A percentile compares a stretch with the other conserved stretches of the same genome.
Conservation (phyloP, 2,888 invertebrate species). For the Agapostemon virescens region DNA sequence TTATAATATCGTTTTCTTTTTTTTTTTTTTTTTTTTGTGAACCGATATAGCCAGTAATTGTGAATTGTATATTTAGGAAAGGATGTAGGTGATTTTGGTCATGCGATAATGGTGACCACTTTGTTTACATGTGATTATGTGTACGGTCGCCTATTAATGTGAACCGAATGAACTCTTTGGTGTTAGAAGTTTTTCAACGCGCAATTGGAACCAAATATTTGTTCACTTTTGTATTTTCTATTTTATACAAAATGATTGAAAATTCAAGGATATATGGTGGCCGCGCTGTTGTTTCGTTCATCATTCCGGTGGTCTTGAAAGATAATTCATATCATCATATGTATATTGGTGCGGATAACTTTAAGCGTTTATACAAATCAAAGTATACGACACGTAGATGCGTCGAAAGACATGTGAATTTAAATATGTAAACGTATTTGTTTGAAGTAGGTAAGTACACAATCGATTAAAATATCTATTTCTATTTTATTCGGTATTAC, state of each 20-base stretch:
- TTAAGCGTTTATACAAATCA: slow-evolving; percentile 16
- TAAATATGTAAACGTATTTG: slow-evolving; percentile 38
- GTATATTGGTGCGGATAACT: slow-evolving; percentile 39
- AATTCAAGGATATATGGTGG: slow-evolving; percentile 9
- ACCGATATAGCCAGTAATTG: not conserved
- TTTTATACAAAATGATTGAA: not conserved
- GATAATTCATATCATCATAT: not conserved
- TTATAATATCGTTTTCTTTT: slow-evolving; percentile 10
- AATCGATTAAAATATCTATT: slow-evolving; percentile 54
- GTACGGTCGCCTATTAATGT: not conserved
- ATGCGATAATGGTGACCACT: not conserved
- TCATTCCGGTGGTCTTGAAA: slow-evolving; percentile 11
- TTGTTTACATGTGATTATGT: slow-evolving; percentile 3
- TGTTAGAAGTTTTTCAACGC: slow-evolving; percentile 2
- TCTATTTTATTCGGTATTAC: slow-evolving; percentile 42
- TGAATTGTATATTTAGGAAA: not conserved
- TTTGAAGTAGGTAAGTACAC: slow-evolving; percentile 67
- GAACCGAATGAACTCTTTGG: not conserved
- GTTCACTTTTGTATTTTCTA: not conserved
- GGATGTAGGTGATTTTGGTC: not conserved
- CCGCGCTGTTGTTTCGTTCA: slow-evolving; percentile 18
- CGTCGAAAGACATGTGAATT: slow-evolving; percentile 47
- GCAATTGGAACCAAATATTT: slow-evolving; percentile 4
- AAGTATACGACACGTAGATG: slow-evolving; percentile 14
- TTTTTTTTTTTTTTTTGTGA: slow-evolving; percentile 27